phyloP scores from a whole-genome alignment of 2,113 vertebrate species.

The Ornithorhynchus anatinus region DNA sequence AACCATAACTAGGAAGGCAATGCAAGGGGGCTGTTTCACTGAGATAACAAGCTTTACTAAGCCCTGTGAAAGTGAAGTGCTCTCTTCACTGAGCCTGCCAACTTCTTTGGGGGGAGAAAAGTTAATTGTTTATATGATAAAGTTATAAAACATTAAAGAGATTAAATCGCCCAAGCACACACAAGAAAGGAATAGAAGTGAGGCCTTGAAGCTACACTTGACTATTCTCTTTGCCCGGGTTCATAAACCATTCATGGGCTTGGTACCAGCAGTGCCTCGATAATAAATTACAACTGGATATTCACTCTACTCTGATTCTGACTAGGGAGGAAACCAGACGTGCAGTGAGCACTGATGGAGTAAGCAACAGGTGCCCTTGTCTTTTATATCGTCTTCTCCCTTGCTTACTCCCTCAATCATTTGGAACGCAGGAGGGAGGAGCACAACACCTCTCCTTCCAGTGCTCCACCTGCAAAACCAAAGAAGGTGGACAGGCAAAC shows the following conservation, averaged over 20 bases:
- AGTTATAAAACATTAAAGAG: not conserved
- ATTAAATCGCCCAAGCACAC: not conserved
- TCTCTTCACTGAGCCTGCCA: not conserved
- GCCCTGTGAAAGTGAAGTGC: not conserved
- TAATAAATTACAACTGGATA: too few species aligned
- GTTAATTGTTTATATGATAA: not conserved
- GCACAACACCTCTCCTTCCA: too few species aligned
- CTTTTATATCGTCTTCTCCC: too few species aligned
- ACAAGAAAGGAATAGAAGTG: not conserved
- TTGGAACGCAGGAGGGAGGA: too few species aligned
- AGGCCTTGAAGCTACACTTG: not conserved
- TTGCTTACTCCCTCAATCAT: too few species aligned
- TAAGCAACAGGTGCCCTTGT: too few species aligned
- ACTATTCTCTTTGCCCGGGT: not conserved
- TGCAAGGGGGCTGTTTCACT: not conserved
- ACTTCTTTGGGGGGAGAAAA: not conserved
- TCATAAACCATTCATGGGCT: slow-evolving; percentile 3
- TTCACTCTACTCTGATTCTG: too few species aligned
- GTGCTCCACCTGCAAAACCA: too few species aligned
- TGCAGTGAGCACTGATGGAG: too few species aligned
- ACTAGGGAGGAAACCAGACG: too few species aligned
- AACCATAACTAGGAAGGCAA: slow-evolving; percentile 7
- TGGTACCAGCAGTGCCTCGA: too few species aligned
- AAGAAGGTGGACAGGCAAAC: too few species aligned
- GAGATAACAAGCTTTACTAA: slow-evolving; percentile 12